Evolutionary conservation across 2,797 vertebrate genomes (phyloP).

Genomic region (Cetoscarus ocellatus): DNA sequence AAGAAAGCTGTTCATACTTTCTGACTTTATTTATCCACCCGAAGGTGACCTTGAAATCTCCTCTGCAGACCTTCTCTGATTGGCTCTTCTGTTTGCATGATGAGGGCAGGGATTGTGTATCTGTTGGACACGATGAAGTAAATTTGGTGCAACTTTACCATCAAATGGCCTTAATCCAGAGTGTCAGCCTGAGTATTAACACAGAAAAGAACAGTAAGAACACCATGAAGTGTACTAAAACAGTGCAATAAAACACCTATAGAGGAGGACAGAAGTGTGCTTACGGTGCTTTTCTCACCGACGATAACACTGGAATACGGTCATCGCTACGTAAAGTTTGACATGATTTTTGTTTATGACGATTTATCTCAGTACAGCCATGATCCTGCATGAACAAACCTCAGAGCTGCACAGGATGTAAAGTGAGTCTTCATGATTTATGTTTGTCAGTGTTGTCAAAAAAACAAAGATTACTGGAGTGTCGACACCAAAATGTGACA

Average conservation of each 20-base stretch:
- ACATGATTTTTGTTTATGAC: conserved; percentile 1
- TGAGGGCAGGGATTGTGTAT: conserved; percentile 41
- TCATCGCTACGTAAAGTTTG: conserved; percentile 1
- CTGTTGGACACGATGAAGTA: conserved; percentile 38
- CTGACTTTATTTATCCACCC: not conserved
- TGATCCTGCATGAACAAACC: conserved; percentile 21
- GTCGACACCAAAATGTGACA: not conserved
- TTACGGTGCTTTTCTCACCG: conserved; percentile 1
- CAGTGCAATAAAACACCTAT: conserved; percentile 40
- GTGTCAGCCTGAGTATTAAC: conserved; percentile 27
- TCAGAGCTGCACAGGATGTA: not conserved
- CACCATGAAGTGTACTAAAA: conserved; percentile 7
- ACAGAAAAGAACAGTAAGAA: not conserved
- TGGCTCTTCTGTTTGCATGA: conserved; percentile 51
- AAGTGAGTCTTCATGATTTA: not conserved
- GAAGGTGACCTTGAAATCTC: not conserved
- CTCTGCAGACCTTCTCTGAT: conserved; percentile 17
- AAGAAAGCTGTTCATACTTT: not conserved
- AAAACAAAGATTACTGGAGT: no score
- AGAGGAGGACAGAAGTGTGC: not conserved
- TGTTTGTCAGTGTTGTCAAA: not conserved
- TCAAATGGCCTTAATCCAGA: conserved; percentile 36
- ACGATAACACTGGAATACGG: conserved; percentile 15
- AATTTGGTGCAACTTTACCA: conserved; percentile 33
- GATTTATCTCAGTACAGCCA: not conserved